Conservation (phyloP, 1,140 invertebrate species). For the Nasonia longicornis region DNA sequence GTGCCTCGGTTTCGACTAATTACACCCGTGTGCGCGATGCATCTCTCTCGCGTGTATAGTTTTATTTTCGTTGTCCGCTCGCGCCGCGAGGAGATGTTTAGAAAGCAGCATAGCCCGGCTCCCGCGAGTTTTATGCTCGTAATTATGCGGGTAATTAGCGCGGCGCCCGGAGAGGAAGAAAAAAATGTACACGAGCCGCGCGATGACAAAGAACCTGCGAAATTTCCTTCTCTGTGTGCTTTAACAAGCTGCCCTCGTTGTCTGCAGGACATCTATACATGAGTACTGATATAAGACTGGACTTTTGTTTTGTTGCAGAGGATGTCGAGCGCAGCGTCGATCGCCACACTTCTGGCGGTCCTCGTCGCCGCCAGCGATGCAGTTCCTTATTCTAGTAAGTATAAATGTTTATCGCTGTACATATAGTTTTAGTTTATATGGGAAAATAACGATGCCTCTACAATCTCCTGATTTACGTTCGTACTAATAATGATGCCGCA, state of each 20-base stretch:
- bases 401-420: neutral
- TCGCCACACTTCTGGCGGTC: conserved; percentile 50
- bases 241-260: neutral
- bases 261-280: too few species aligned
- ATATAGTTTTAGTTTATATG: too few species aligned
- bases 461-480: too few species aligned
- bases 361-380: conserved; percentile 49
- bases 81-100: neutral
- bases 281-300: neutral
- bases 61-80: conserved; percentile 21
- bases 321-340: conserved; percentile 27
- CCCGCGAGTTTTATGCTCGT: conserved; percentile 19
- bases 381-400: conserved; percentile 62
- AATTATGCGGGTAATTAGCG: conserved; percentile 42
- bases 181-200: neutral
- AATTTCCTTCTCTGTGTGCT: neutral
- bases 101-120: neutral
- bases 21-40: neutral
- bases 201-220: neutral
- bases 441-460: too few species aligned
- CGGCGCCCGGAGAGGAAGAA: neutral
- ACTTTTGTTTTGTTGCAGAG: conserved; percentile 19
- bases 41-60: neutral
- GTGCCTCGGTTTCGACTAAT: neutral
- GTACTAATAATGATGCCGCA: too few species aligned